A percentile compares a stretch with the other conserved stretches of the same genome.
These are phyloP conservation scores for Tachycineta bicolor DNA, from an alignment of 2,113 vertebrate species.

Conservation along the genomic window DNA sequence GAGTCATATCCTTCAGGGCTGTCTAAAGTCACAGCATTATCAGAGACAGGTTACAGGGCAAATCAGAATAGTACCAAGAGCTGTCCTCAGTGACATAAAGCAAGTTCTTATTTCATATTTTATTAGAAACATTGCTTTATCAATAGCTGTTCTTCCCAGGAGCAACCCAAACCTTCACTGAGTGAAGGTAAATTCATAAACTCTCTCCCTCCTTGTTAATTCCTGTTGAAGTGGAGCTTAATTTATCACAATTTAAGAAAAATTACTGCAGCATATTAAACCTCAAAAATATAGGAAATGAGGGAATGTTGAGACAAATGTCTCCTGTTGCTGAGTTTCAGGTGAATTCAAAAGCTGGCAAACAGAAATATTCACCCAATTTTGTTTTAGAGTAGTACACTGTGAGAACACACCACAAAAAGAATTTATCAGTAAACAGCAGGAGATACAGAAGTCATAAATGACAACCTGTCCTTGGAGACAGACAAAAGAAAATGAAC, in stretches of 20 bases:
- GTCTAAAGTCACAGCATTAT: neutral
- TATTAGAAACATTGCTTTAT: neutral
- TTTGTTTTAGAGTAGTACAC: neutral
- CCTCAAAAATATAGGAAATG: neutral
- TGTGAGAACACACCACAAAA: neutral
- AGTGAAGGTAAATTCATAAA: neutral
- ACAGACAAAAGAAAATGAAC: neutral
- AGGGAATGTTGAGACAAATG: neutral
- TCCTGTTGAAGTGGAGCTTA: neutral
- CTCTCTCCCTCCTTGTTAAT: neutral
- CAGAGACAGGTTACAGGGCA: neutral
- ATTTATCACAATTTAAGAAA: neutral
- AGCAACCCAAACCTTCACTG: neutral
- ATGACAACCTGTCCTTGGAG: neutral
- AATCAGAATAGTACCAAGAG: neutral
- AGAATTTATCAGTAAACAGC: neutral
- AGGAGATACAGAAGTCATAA: neutral
- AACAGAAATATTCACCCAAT: neutral
- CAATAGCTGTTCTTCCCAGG: neutral
- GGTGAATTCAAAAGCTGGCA: neutral
- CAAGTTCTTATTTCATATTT: neutral
- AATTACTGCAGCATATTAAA: neutral
- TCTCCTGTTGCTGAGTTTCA: neutral
- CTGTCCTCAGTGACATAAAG: neutral
- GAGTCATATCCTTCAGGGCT: neutral